A percentile compares a stretch with the other conserved stretches of the same genome.
phyloP scores from a whole-genome alignment of 2,888 invertebrate species.

The Cremastinae sp. region DNA sequence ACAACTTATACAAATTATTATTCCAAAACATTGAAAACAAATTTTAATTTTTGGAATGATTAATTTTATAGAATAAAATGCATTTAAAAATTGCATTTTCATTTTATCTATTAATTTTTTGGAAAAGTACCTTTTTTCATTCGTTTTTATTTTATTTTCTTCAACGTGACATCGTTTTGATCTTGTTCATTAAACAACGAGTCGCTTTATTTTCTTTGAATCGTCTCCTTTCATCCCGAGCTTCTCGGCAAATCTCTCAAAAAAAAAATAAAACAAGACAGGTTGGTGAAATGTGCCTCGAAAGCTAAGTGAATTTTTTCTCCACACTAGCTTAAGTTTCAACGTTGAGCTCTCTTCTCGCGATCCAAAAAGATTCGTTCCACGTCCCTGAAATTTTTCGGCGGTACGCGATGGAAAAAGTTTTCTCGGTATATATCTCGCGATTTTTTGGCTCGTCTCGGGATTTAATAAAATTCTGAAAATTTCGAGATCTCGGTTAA shows the following conservation, averaged over 20 bases:
- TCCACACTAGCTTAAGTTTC: no score
- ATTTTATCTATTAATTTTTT: neutral
- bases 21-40: no score
- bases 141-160: slow-evolving; percentile 10
- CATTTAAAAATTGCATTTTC: no score
- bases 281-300: no score
- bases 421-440: slow-evolving; percentile 22
- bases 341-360: no score
- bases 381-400: no score
- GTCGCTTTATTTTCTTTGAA: slow-evolving; percentile 44
- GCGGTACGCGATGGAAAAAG: slow-evolving; percentile 6
- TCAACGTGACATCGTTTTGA: slow-evolving; percentile 10
- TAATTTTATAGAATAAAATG: no score
- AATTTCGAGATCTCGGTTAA: neutral
- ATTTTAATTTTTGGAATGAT: no score
- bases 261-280: slow-evolving; percentile 16
- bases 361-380: no score
- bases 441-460: slow-evolving; percentile 16
- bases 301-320: slow-evolving; percentile 11
- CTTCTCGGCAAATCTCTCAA: slow-evolving; percentile 5
- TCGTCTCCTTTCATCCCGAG: slow-evolving; percentile 28
- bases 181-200: slow-evolving; percentile 5
- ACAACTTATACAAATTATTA: no score
- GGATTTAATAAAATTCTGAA: neutral
- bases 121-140: slow-evolving; percentile 3